Evolutionary conservation across 2,888 invertebrate species (phyloP), one percentile per base, ranked within the genome.

Genomic region (Acrobasis suavella): DNA sequence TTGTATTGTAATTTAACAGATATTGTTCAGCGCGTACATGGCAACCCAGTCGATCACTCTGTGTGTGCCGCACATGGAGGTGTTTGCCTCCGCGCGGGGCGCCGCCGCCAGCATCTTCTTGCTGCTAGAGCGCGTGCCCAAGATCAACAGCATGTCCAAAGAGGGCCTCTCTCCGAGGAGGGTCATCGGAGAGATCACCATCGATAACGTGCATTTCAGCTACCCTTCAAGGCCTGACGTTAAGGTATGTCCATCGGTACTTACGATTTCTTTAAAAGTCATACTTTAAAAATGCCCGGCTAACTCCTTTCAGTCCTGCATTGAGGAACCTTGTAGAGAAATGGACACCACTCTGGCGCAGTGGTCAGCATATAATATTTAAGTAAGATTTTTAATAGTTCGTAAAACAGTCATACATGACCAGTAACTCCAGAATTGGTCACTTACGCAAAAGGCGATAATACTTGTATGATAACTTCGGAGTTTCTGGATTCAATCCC

Each of bases 191-290:
- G 94, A 95, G 58, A 95, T 97, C 42, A 89, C 93, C 65, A 93
- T 97, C 71, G 93, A 94, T 69, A 93, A 95, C 69, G 93, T 97
- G 1, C 90, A 94, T 72, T 97, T 97, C 78, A 93, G 93, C 60
- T 97, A 97, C 81, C 97, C 97, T 0, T 95, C 97, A 0, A 86
- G 97, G 58, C 94, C 95, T 15, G 95, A 96, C 71, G 94, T 96
- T 0, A 93, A 94, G 87, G 95, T 95, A 78, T 62, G 68, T 65
- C 50, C 1, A 46, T 5, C 6, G 12, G 14, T 10, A n/a, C 32
- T 32, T 5, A 7, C 32, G 32, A 32, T 32, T 22, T 32, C 32
- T 32, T 32, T 7, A 32, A 22, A 22, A 5, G 7, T 32, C 7
- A 32, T 32, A 8, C 32, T 32, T 32, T 32, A 32, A 7, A 32